These are phyloP conservation scores for Coelopa frigida DNA, from an alignment of 1,140 invertebrate species.

Conservation along the genomic window DNA sequence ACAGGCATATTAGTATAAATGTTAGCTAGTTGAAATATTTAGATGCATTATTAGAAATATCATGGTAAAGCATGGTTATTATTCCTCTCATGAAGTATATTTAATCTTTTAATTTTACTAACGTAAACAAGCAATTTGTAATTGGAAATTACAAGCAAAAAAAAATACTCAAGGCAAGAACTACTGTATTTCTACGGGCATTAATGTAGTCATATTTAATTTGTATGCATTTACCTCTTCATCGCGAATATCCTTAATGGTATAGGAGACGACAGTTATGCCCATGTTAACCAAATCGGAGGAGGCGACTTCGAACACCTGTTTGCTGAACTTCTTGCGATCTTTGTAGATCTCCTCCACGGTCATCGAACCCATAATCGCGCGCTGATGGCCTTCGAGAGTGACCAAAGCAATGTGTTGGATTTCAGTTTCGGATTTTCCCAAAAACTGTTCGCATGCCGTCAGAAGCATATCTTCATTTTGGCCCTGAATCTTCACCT, in stretches of 20 bases:
- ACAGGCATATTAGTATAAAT: too few species aligned
- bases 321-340: slow-evolving; percentile 96
- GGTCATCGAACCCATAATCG: slow-evolving; percentile 98
- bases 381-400: slow-evolving; percentile 93
- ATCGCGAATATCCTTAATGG: slow-evolving; percentile 94
- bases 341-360: slow-evolving; percentile 99
- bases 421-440: slow-evolving; percentile 84
- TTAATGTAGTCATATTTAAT: too few species aligned
- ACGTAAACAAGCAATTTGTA: too few species aligned
- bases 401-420: slow-evolving; percentile 91
- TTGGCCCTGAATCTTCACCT: slow-evolving; percentile 96
- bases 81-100: too few species aligned
- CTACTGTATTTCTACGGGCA: too few species aligned
- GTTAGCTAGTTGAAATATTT: too few species aligned
- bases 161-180: too few species aligned
- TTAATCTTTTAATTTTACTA: too few species aligned
- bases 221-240: slow-evolving; percentile 82
- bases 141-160: too few species aligned
- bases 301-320: slow-evolving; percentile 90
- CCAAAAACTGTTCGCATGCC: slow-evolving; percentile 94
- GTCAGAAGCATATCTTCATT: slow-evolving; percentile 95
- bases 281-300: slow-evolving; percentile 97
- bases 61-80: too few species aligned
- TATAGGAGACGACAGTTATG: slow-evolving; percentile 96
- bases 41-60: too few species aligned